Evolutionary conservation across 2,888 invertebrate genomes (phyloP).

Genomic region (Cremastobaeus sp.): DNA sequence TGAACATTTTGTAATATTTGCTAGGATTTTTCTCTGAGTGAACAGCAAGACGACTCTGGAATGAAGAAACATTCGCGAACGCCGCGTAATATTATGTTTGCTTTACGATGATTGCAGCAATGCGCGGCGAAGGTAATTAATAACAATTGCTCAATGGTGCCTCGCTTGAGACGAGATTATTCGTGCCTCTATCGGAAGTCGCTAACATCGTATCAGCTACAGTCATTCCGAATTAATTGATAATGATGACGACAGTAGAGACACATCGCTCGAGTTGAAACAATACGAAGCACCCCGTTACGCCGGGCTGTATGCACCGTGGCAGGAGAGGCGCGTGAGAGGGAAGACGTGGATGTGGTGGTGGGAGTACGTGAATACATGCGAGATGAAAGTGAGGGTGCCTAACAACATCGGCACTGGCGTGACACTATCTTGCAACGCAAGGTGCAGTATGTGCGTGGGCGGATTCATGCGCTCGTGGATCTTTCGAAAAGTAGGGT

Average conservation of each 20-base stretch:
- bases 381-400: conserved; percentile 39
- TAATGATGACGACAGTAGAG: conserved; percentile 72
- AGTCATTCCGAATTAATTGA: conserved; percentile 75
- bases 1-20: too few relatives aligned
- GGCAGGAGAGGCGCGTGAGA: too few relatives aligned
- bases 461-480: conserved; percentile 42
- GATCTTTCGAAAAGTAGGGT: conserved; percentile 50
- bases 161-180: conserved; percentile 50
- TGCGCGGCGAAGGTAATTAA: conserved; percentile 71
- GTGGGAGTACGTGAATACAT: conserved; percentile 9
- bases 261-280: conserved; percentile 70
- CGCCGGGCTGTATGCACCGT: too few relatives aligned
- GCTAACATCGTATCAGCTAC: conserved; percentile 65
- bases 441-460: conserved; percentile 37
- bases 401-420: conserved; percentile 42
- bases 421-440: conserved; percentile 43
- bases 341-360: conserved; percentile 3
- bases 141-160: conserved; percentile 68
- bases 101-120: conserved; percentile 73
- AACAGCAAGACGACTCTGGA: conserved; percentile 50
- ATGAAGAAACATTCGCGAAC: conserved; percentile 60
- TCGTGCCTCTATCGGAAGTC: conserved; percentile 51
- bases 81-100: conserved; percentile 50
- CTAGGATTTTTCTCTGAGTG: too few relatives aligned
- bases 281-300: conserved; percentile 67